Conservation (phyloP, 1,140 invertebrate species). For the Macrobrachium nipponense region DNA sequence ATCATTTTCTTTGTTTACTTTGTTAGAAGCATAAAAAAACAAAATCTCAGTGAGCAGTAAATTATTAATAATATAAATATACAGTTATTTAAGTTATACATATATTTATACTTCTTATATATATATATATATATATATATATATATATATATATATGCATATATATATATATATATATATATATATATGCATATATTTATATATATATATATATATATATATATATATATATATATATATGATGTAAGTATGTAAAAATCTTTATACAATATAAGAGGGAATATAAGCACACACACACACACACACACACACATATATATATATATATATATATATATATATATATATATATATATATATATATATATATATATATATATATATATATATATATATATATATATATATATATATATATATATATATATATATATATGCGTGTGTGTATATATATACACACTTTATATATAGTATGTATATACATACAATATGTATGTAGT, state of each 20-base stretch:
- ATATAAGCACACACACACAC: conserved; percentile 15
- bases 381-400: conserved; percentile 17
- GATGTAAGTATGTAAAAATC: background rate
- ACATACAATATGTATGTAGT: no score
- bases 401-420: conserved; percentile 20
- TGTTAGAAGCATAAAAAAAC: no score
- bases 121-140: conserved; percentile 16
- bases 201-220: background rate
- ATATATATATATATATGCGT: no score
- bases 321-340: conserved; percentile 1
- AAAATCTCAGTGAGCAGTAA: no score
- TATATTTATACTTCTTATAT: background rate
- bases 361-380: conserved; percentile 6
- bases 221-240: background rate
- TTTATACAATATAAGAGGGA: background rate
- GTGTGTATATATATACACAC: no score
- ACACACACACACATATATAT: conserved; percentile 7
- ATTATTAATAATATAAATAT: no score
- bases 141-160: conserved; percentile 17
- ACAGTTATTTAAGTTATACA: no score
- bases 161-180: conserved; percentile 14
- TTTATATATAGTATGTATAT: no score
- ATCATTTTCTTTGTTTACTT: no score
- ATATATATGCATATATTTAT: background rate
- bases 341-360: conserved; percentile 4